Evolutionary conservation across 2,797 vertebrate species (phyloP).

Genomic region (Pelochelys cantorii): DNA sequence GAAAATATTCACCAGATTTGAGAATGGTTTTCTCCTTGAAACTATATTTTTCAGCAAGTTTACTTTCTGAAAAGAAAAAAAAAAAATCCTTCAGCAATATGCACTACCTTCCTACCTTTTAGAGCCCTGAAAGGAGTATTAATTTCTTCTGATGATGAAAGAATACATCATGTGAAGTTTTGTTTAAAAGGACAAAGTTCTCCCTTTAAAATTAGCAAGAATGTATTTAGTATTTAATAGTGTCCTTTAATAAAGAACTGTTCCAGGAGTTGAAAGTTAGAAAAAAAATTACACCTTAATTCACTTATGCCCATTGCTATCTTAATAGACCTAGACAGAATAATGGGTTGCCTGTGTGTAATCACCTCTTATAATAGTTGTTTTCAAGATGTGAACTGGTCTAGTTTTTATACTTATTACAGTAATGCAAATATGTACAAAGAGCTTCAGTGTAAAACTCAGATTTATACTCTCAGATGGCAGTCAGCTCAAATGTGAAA

Average conservation of each 20-base stretch:
- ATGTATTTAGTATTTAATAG: neutral
- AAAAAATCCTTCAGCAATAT: neutral
- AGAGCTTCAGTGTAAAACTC: constrained; percentile 38
- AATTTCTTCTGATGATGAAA: neutral
- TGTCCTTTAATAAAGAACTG: neutral
- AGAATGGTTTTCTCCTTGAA: neutral
- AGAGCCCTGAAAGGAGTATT: neutral
- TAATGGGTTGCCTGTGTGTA: neutral
- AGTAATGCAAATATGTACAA: neutral
- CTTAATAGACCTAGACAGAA: neutral
- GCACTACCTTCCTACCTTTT: neutral
- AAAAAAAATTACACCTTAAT: neutral
- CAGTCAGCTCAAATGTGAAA: constrained; percentile 17
- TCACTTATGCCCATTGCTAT: neutral
- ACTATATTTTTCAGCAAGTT: neutral
- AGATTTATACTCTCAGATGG: constrained; percentile 35
- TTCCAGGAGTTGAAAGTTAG: neutral
- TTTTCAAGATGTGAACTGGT: constrained; percentile 8
- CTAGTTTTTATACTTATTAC: constrained; percentile 16
- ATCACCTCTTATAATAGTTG: neutral
- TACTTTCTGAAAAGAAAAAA: neutral
- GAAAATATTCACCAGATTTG: neutral
- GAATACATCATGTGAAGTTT: neutral
- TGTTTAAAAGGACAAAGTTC: neutral
- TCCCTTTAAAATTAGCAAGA: neutral